Evolutionary conservation across 1,140 invertebrate genomes (phyloP).

Genomic region (Telenomus remus): DNA sequence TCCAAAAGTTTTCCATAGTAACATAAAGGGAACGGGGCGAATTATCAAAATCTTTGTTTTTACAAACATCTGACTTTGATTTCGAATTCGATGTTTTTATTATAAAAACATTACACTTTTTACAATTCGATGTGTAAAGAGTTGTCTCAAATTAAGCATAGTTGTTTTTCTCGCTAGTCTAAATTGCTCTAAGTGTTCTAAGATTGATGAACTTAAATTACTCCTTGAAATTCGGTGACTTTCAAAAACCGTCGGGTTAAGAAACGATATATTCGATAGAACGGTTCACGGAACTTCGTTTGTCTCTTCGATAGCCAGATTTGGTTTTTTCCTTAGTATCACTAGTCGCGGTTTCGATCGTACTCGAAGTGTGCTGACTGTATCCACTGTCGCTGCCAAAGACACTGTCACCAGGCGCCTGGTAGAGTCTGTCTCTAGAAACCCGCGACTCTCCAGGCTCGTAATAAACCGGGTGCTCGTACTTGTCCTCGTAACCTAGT

Average conservation of each 20-base stretch:
- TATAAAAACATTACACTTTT: too few relatives aligned
- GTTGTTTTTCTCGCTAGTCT: too few relatives aligned
- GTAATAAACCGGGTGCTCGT: constrained; percentile 64
- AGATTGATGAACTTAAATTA: too few relatives aligned
- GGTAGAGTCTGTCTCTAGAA: constrained; percentile 64
- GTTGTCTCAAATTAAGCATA: too few relatives aligned
- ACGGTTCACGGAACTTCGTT: constrained; percentile 67
- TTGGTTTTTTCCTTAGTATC: constrained; percentile 66
- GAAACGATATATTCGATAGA: constrained; percentile 70
- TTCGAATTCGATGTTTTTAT: too few relatives aligned
- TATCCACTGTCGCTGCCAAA: constrained; percentile 83
- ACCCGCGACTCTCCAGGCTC: constrained; percentile 59
- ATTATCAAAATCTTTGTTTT: too few relatives aligned
- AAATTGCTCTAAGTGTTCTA: too few relatives aligned
- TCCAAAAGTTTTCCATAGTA: too few relatives aligned
- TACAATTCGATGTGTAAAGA: too few relatives aligned
- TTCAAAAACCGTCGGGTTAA: constrained; percentile 12
- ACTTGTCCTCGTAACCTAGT: constrained; percentile 64
- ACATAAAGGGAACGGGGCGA: too few relatives aligned
- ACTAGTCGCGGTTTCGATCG: constrained; percentile 66
- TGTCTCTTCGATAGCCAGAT: constrained; percentile 67
- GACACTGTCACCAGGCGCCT: constrained; percentile 76
- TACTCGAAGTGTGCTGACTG: constrained; percentile 80
- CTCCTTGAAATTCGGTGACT: not conserved
- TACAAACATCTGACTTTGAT: too few relatives aligned